Conservation (phyloP, 2,888 invertebrate genomes). For the Megamerina dolium region DNA sequence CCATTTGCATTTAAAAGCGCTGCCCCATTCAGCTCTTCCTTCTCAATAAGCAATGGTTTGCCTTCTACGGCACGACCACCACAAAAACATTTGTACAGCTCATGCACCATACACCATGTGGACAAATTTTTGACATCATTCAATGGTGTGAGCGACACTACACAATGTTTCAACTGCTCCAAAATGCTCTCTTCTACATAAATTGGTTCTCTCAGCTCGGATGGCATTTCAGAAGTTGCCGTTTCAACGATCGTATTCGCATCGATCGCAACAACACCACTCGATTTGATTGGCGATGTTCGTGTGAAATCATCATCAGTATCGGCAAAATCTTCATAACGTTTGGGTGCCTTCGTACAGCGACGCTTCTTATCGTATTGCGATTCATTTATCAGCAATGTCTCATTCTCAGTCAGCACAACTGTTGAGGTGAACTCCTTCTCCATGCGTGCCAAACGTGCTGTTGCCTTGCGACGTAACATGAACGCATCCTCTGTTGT, state of each 20-base stretch:
- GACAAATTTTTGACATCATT: constrained; percentile 50
- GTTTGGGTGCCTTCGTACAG: constrained; percentile 57
- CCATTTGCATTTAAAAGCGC: no score
- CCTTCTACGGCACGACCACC: constrained; percentile 47
- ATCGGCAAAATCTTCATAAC: constrained; percentile 53
- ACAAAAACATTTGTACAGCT: constrained; percentile 62
- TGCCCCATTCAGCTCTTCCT: no score
- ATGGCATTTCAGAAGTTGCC: constrained; percentile 7
- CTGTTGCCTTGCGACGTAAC: constrained; percentile 45
- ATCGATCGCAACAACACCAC: constrained; percentile 17
- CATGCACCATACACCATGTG: constrained; percentile 63
- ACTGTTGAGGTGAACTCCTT: constrained; percentile 68
- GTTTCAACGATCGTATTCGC: constrained; percentile 4
- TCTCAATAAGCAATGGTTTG: constrained; percentile 37
- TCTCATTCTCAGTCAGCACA: constrained; percentile 60
- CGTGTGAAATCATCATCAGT: constrained; percentile 27
- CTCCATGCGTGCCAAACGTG: constrained; percentile 61
- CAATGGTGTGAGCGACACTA: constrained; percentile 36
- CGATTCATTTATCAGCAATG: constrained; percentile 57
- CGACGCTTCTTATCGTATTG: constrained; percentile 52
- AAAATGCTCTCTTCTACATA: constrained; percentile 30
- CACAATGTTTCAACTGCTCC: constrained; percentile 37
- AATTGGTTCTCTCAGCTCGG: constrained; percentile 26
- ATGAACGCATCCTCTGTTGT: constrained; percentile 46
- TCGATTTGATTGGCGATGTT: constrained; percentile 14